A percentile compares a stretch with the other conserved stretches of the same genome.
Evolutionary conservation across 2,113 vertebrate genomes (phyloP).

Genomic region (Typhlomys cinereus): DNA sequence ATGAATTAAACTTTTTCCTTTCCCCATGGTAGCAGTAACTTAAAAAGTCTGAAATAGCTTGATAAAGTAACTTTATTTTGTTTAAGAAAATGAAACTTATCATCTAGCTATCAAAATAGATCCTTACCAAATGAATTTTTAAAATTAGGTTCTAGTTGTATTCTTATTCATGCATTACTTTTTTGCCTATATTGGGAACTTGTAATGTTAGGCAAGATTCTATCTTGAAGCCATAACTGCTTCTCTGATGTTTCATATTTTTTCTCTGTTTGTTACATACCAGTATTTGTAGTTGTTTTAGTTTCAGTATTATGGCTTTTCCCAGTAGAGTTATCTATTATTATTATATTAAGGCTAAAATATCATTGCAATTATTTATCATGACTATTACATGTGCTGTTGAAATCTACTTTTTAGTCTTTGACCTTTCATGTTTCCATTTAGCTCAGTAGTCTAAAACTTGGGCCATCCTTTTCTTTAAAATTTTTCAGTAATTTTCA

Average conservation of each 20-base stretch:
- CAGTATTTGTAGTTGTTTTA: background rate
- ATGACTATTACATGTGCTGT: background rate
- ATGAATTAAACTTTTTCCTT: constrained; percentile 44
- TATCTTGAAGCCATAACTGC: background rate
- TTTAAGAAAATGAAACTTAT: background rate
- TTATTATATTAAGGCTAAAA: background rate
- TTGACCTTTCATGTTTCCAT: background rate
- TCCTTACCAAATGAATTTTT: background rate
- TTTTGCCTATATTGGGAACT: background rate
- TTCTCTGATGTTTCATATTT: background rate
- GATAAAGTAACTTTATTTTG: background rate
- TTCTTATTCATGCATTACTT: background rate
- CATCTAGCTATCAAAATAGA: background rate
- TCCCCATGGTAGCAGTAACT: constrained; percentile 28
- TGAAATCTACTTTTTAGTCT: background rate
- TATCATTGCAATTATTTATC: background rate
- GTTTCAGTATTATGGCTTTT: background rate
- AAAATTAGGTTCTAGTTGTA: background rate
- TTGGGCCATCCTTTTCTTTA: background rate
- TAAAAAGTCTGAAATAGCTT: constrained; percentile 29
- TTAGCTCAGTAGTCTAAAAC: background rate
- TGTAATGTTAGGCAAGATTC: background rate
- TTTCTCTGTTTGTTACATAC: background rate
- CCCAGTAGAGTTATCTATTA: background rate
- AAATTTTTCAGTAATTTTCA: background rate